Base-by-base conservation (phyloP, 2,113 vertebrate genomes). In the Oceanodroma tethys region DNA sequence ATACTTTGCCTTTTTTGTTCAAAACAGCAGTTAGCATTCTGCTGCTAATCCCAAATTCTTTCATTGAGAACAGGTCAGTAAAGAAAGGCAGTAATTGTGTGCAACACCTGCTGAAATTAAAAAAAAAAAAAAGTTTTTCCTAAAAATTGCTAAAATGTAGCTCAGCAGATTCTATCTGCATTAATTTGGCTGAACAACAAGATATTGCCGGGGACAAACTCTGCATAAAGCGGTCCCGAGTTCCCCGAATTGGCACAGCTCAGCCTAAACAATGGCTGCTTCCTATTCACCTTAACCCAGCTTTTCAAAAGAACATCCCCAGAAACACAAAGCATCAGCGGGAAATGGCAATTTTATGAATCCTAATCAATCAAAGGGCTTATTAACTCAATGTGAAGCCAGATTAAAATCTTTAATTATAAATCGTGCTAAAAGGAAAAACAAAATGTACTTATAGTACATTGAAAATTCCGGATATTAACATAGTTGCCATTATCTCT, bases 321-420 rank as follows among this genome's bases (percentile, higher is more conserved):
- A 97, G 97, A 98, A 98, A 98, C 98, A 98, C 98, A 98, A 98
- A 98, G 98, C 98, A 95, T 97, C 98, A 98, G 98, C 97, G 98
- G 98, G 98, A 98, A 98, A 98, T 98, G 98, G 98, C 98, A 98
- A 98, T 98, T 98, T 98, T 98, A 98, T 98, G 98, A 98, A 98
- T 98, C 98, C 98, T 98, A 98, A 98, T 98, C 98, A 98, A 98
- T 98, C 98, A 98, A 98, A 98, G 98, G 98, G 98, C 98, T 98
- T 98, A 98, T 99, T 99, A 99, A 98, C 98, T 98, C 98, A 98
- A 98, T 98, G 98, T 98, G 98, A 98, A 98, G 98, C 98, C 98
- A 98, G 98, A 99, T 99, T 98, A 98, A 98, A 99, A 99, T 99
- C 98, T 98, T 99, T 99, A 98, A 99, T 99, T 98, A 99, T 98